These are phyloP conservation scores for Melipona quadrifasciata DNA, from an alignment of 1,140 invertebrate genomes.

Conservation along the genomic window DNA sequence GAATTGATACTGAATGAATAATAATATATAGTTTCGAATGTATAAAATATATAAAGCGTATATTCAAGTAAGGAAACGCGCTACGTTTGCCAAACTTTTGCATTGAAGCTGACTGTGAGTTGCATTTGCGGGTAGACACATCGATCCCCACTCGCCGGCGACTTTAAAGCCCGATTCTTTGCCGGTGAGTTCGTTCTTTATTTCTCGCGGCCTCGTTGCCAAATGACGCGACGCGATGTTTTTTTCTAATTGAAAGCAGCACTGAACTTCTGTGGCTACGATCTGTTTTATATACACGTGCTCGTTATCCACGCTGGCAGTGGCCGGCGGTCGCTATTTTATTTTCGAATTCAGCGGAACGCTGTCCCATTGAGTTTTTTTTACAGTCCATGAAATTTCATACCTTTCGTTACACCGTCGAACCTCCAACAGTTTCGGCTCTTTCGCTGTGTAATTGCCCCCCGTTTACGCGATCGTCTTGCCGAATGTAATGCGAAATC, in stretches of 20 bases:
- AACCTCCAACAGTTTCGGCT: neutral
- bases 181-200: neutral
- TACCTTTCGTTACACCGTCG: neutral
- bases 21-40: too few species aligned
- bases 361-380: slow-evolving; percentile 20
- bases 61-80: too few species aligned
- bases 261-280: neutral
- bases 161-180: too few species aligned
- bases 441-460: neutral
- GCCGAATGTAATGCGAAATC: too few species aligned
- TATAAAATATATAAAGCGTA: too few species aligned
- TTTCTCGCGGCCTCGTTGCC: neutral
- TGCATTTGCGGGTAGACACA: too few species aligned
- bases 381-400: slow-evolving; percentile 30
- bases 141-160: too few species aligned
- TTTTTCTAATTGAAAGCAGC: slow-evolving; percentile 19
- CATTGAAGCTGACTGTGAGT: too few species aligned
- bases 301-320: neutral
- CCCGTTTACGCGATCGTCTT: neutral
- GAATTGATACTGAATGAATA: too few species aligned
- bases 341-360: slow-evolving; percentile 20
- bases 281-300: neutral
- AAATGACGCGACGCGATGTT: neutral
- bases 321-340: neutral
- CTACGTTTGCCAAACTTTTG: too few species aligned